A percentile compares a stretch with the other conserved stretches of the same genome.
Evolutionary conservation across 2,888 invertebrate species (phyloP).

Genomic region (Protonemura montana): DNA sequence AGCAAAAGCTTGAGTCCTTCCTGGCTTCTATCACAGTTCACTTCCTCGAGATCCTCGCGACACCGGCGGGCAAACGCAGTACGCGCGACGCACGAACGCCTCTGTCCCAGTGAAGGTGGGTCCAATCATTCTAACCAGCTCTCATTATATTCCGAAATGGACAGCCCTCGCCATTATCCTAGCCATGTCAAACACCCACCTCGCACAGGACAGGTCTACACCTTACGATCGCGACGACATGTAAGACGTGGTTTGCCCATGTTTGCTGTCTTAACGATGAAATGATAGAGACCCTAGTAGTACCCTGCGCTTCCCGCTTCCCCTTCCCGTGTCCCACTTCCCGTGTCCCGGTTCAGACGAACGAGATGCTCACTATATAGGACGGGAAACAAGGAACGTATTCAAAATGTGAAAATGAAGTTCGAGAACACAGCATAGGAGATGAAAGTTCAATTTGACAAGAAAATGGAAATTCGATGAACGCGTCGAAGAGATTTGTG

Average conservation of each 20-base stretch:
- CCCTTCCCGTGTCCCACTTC: too few relatives aligned
- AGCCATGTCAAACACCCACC: neutral
- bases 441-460: neutral
- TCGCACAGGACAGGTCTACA: neutral
- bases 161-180: neutral
- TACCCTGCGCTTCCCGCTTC: too few relatives aligned
- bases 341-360: neutral
- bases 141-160: neutral
- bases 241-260: neutral
- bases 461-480: slow-evolving; percentile 2
- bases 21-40: neutral
- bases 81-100: neutral
- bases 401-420: neutral
- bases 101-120: too few relatives aligned
- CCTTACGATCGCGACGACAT: neutral
- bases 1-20: neutral
- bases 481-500: neutral
- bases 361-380: neutral
- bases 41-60: neutral
- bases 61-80: neutral
- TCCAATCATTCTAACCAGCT: neutral
- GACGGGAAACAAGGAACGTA: neutral
- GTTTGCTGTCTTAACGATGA: neutral
- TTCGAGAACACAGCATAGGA: neutral
- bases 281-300: neutral